Conservation (phyloP, 2,797 vertebrate species). For the Natrix natrix region DNA sequence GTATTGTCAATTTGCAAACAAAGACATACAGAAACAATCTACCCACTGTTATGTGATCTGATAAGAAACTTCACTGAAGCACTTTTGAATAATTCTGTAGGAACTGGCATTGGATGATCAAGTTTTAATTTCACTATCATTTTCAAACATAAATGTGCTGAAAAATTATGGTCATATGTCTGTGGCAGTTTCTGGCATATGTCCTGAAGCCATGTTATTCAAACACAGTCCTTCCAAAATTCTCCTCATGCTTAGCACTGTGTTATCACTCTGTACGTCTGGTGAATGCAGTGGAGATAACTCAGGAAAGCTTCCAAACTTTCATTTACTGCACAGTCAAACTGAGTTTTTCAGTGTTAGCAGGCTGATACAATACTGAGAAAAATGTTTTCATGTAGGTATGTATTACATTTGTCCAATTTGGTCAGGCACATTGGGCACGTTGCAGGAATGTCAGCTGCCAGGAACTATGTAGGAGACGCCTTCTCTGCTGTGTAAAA, state of each 20-base stretch:
- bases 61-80: not conserved
- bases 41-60: not conserved
- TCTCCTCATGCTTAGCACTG: not conserved
- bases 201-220: not conserved
- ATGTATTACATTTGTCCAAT: not conserved
- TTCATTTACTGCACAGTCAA: not conserved
- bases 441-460: not conserved
- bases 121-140: not conserved
- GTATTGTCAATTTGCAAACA: not conserved
- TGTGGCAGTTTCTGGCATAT: accelerated
- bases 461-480: not conserved
- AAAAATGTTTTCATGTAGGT: not conserved
- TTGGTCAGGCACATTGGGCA: not conserved
- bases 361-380: not conserved
- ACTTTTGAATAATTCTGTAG: not conserved
- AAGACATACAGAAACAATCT: not conserved
- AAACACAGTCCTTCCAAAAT: not conserved
- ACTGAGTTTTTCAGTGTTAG: not conserved
- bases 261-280: not conserved
- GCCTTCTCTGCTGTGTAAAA: not conserved
- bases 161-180: not conserved
- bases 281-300: not conserved
- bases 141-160: not conserved
- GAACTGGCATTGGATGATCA: no score
- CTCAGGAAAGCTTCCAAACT: not conserved